Evolutionary conservation across 2,888 invertebrate genomes (phyloP), one percentile per base, ranked within the genome.

Genomic region (Epirrhoe tristata): DNA sequence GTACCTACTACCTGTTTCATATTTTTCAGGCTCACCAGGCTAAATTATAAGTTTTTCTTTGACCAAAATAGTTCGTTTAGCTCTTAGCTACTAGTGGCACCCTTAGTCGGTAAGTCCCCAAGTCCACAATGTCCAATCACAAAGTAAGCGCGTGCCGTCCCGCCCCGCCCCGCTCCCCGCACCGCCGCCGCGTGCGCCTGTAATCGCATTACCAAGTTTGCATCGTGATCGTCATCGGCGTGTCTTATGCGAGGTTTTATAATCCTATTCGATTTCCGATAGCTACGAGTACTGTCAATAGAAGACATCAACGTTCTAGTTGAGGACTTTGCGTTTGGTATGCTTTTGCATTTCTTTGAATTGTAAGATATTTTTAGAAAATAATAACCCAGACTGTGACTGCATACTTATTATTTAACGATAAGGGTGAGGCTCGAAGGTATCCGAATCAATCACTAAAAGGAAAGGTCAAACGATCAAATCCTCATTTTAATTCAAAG

Each of bases 61-160:
- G 12, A 14, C 12, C 6, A 48, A 6, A 14, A 16, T 16, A 43
- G 12, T 12, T 12, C 0, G 39, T 43, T 12, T 12, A 4, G 0
- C 5, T 12, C 0, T 12, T 24, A 24, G 3, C 39, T 43, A 12
- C 12, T 12, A 6, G 36, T 36, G 39, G 7, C 48, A 48, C 7
- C 48, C 48, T 16, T 48, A 48, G 48, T 16, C 48, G 6, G 16
- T n/a, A 46, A 43, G 39, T 43, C 39, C 12, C 12, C 39, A 48
- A 48, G 48, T 48, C 16, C 48, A 48, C 48, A 48, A 48, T 48
- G 48, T 48, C 48, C 48, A 48, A 48, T 48, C 48, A 48, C 39
- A 43, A 43, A 43, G 39, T 48, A 48, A 5, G 48, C 7, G 48
- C 48, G n/a, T 46, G 46, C 10, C 10, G 8, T 6, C 36, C 36